Conservation (phyloP, 2,888 invertebrate species). For the Kuschelorhynchus macadamiae region DNA sequence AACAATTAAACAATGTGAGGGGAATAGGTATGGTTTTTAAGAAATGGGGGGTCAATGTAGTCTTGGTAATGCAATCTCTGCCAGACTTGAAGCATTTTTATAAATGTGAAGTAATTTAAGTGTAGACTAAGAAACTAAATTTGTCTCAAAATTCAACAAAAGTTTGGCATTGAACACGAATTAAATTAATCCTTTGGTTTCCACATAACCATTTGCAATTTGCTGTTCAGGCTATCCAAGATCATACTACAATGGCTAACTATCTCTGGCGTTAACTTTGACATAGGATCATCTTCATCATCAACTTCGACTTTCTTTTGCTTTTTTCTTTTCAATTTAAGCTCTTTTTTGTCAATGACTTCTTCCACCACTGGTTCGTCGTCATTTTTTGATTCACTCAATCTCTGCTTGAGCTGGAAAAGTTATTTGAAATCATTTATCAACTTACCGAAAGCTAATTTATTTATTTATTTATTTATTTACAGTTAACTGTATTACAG, state of each 20-base stretch:
- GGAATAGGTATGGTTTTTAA: too few relatives aligned
- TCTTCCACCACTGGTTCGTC: slow-evolving; percentile 69
- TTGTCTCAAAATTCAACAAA: too few relatives aligned
- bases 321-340: slow-evolving; percentile 58
- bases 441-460: too few relatives aligned
- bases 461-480: too few relatives aligned
- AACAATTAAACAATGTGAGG: too few relatives aligned
- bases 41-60: too few relatives aligned
- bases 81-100: too few relatives aligned
- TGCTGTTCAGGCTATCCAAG: slow-evolving; percentile 84
- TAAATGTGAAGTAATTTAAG: too few relatives aligned
- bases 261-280: slow-evolving; percentile 74
- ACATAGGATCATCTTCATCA: slow-evolving; percentile 66
- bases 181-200: slow-evolving; percentile 68
- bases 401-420: slow-evolving; percentile 65
- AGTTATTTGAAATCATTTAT: background rate
- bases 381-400: slow-evolving; percentile 71
- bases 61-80: too few relatives aligned
- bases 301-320: slow-evolving; percentile 66
- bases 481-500: too few relatives aligned
- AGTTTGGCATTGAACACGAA: too few relatives aligned
- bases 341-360: slow-evolving; percentile 42
- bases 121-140: too few relatives aligned
- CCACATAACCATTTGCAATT: slow-evolving; percentile 82
- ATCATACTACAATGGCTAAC: slow-evolving; percentile 81